Conservation (phyloP, 2,113 vertebrate genomes). For the Cynoglossus semilaevis region DNA sequence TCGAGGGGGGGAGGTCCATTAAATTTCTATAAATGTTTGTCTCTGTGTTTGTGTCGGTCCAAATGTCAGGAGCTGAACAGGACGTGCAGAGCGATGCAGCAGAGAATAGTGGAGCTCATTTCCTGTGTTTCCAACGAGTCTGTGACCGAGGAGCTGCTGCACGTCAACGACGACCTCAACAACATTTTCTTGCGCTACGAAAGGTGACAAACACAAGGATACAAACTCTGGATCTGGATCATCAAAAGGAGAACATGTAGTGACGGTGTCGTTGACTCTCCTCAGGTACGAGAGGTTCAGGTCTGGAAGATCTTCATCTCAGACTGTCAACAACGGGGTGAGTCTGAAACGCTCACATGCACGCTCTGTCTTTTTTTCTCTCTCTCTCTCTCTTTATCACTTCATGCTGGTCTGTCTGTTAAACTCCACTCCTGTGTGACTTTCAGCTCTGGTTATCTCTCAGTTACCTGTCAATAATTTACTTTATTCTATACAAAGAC, state of each 20-base stretch:
- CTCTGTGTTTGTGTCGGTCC: background rate
- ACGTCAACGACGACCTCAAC: slow-evolving; percentile 96
- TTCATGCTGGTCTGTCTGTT: slow-evolving; percentile 27
- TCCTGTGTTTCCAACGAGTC: slow-evolving; percentile 93
- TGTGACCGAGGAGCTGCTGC: slow-evolving; percentile 93
- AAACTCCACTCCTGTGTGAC: slow-evolving; percentile 5
- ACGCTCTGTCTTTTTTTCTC: background rate
- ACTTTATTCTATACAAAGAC: slow-evolving; percentile 24
- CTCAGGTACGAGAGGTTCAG: slow-evolving; percentile 91
- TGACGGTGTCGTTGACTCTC: background rate
- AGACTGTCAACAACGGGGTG: slow-evolving; percentile 91
- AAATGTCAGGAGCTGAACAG: slow-evolving; percentile 87
- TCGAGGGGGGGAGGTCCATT: too few relatives aligned
- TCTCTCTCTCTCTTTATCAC: slow-evolving; percentile 15
- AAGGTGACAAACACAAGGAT: slow-evolving; percentile 75
- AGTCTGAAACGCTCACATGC: slow-evolving; percentile 58
- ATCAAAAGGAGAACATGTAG: too few relatives aligned
- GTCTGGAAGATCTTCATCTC: slow-evolving; percentile 82
- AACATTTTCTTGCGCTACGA: slow-evolving; percentile 95
- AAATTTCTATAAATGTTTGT: too few relatives aligned
- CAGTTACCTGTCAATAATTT: slow-evolving; percentile 2
- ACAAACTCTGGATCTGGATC: too few relatives aligned
- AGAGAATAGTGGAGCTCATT: slow-evolving; percentile 94
- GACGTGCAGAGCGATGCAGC: slow-evolving; percentile 96
- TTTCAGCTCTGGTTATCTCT: slow-evolving; percentile 2